These are phyloP conservation scores for Drusus annulatus DNA, from an alignment of 1,140 invertebrate species.

Conservation along the genomic window DNA sequence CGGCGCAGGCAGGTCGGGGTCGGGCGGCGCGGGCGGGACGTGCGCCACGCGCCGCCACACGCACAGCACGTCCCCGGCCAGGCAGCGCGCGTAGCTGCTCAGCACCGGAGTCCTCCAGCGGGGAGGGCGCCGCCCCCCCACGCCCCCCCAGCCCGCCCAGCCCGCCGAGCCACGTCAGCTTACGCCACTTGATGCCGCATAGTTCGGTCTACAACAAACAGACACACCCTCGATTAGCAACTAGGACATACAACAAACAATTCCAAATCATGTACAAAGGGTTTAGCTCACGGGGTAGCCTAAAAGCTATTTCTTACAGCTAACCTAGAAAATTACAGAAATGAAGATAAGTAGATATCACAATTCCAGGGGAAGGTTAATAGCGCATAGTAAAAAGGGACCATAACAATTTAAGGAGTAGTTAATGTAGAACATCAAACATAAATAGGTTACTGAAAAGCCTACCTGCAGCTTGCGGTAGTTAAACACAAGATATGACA, in stretches of 20 bases:
- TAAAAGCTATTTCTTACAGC: too few relatives aligned
- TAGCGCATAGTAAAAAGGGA: neutral
- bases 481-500: too few relatives aligned
- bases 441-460: too few relatives aligned
- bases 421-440: neutral
- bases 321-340: too few relatives aligned
- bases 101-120: slow-evolving; percentile 95
- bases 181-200: slow-evolving; percentile 99
- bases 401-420: neutral
- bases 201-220: slow-evolving; percentile 89
- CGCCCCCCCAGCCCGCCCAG: slow-evolving; percentile 63
- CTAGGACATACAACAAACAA: too few relatives aligned
- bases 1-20: slow-evolving; percentile 73
- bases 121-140: slow-evolving; percentile 66
- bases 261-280: too few relatives aligned
- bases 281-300: too few relatives aligned
- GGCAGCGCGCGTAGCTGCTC: slow-evolving; percentile 92
- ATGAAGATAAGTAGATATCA: neutral
- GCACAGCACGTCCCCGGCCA: slow-evolving; percentile 94
- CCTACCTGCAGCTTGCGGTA: too few relatives aligned
- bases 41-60: slow-evolving; percentile 91
- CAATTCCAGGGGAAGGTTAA: neutral
- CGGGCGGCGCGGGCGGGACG: slow-evolving; percentile 71
- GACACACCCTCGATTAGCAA: slow-evolving; percentile 34
- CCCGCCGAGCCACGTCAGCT: slow-evolving; percentile 84